phyloP scores from a whole-genome alignment of 2,888 invertebrate species.

The Dione juno region DNA sequence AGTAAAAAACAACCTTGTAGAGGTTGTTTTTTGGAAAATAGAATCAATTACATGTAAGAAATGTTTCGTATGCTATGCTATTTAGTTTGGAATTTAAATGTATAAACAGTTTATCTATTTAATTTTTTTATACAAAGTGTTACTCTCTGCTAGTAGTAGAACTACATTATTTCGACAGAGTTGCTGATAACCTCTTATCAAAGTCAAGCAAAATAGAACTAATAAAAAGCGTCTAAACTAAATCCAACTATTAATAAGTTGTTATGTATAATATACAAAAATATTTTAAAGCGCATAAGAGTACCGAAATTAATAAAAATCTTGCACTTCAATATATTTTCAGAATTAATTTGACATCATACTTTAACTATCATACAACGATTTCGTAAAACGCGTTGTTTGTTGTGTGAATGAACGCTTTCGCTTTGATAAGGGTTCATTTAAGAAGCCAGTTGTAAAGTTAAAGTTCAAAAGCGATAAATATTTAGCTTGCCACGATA shows the following conservation, averaged over 20 bases:
- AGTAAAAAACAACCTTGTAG: no score
- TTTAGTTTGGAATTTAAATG: background rate
- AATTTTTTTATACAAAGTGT: background rate
- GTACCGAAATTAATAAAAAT: background rate
- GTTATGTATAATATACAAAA: background rate
- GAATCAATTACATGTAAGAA: no score
- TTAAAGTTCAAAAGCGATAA: slow-evolving; percentile 74
- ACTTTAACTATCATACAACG: slow-evolving; percentile 3
- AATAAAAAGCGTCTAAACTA: slow-evolving; percentile 35
- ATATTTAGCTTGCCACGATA: slow-evolving; percentile 43
- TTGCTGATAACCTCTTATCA: slow-evolving; percentile 73
- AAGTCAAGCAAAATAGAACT: slow-evolving; percentile 62
- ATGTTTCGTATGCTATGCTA: no score
- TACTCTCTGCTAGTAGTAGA: background rate
- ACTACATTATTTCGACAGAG: slow-evolving; percentile 68
- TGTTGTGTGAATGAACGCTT: slow-evolving; percentile 71
- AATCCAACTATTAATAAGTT: background rate
- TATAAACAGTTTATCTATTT: background rate
- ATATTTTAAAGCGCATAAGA: background rate
- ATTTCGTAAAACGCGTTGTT: slow-evolving; percentile 44
- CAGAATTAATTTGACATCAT: background rate
- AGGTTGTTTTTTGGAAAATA: no score
- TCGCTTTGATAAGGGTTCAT: slow-evolving; percentile 69
- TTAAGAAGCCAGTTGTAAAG: slow-evolving; percentile 70
- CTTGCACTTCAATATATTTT: background rate